These are phyloP conservation scores for Lampropteryx suffumata DNA, from an alignment of 2,888 invertebrate genomes.

Conservation along the genomic window DNA sequence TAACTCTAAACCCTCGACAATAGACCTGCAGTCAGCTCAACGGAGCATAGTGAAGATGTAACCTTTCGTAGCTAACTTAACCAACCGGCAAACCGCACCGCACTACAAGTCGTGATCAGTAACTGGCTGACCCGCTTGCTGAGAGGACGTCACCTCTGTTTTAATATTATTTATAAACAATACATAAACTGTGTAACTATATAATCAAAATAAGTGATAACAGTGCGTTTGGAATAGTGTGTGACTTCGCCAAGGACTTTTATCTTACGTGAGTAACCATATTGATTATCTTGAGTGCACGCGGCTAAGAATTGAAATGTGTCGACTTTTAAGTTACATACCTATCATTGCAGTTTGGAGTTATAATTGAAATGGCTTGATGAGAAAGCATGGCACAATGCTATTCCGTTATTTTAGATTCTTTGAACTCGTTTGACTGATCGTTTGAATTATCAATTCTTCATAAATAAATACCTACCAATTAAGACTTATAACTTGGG, in stretches of 20 bases:
- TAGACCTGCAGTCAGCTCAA: conserved; percentile 32
- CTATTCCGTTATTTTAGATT: not conserved
- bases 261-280: conserved; percentile 38
- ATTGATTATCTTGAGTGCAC: conserved; percentile 36
- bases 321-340: conserved; percentile 8
- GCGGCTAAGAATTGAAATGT: conserved; percentile 14
- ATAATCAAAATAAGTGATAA: conserved; percentile 44
- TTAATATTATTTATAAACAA: conserved; percentile 20
- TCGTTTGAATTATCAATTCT: too few relatives aligned
- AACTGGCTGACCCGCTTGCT: conserved; percentile 43
- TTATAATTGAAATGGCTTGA: conserved; percentile 43
- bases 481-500: too few relatives aligned
- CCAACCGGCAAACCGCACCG: conserved; percentile 55
- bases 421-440: not conserved
- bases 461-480: too few relatives aligned
- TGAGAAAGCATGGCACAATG: conserved; percentile 54
- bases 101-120: conserved; percentile 57
- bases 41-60: conserved; percentile 30
- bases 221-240: conserved; percentile 44
- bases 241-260: conserved; percentile 47
- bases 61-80: conserved; percentile 40
- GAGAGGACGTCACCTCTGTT: conserved; percentile 39
- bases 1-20: not conserved
- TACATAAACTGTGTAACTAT: conserved; percentile 39
- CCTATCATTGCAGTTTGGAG: conserved; percentile 33